Evolutionary conservation across 2,797 vertebrate genomes (phyloP).

Genomic region (Neosilurus hyrtlii): DNA sequence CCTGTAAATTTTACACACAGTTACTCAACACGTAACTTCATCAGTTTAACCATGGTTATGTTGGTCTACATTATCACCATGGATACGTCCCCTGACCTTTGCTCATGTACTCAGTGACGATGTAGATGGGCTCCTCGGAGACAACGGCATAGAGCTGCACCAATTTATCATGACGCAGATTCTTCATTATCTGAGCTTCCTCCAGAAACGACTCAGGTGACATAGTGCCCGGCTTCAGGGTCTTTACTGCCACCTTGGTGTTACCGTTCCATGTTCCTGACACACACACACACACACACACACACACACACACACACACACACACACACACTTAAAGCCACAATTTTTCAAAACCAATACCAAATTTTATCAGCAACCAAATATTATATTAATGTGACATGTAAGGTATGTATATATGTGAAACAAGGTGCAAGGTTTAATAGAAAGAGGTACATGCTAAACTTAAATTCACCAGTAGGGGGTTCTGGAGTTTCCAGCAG

Average conservation of each 20-base stretch:
- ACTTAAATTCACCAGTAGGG: not conserved
- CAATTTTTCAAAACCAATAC: not conserved
- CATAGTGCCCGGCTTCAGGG: slow-evolving; percentile 96
- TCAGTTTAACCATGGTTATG: not conserved
- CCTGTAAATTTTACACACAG: slow-evolving; percentile 66
- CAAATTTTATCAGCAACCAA: too few species aligned
- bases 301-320: not conserved
- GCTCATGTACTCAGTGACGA: slow-evolving; percentile 96
- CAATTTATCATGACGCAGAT: slow-evolving; percentile 92
- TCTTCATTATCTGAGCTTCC: slow-evolving; percentile 99
- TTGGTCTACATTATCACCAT: not conserved
- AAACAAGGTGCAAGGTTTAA: not conserved
- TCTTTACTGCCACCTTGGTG: slow-evolving; percentile 98
- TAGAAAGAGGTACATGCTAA: not conserved
- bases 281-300: slow-evolving; percentile 18
- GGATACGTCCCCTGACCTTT: slow-evolving; percentile 77
- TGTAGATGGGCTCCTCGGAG: slow-evolving; percentile 96
- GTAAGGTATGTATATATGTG: too few species aligned
- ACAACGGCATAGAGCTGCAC: slow-evolving; percentile 96
- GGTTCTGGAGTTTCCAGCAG: not conserved
- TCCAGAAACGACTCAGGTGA: slow-evolving; percentile 96
- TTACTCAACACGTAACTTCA: not conserved
- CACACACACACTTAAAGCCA: not conserved
- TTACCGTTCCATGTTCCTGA: slow-evolving; percentile 97
- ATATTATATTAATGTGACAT: too few species aligned